A percentile compares a stretch with the other conserved stretches of the same genome.
These are phyloP conservation scores for Paratilapia polleni DNA, from an alignment of 2,113 vertebrate species.

Conservation along the genomic window DNA sequence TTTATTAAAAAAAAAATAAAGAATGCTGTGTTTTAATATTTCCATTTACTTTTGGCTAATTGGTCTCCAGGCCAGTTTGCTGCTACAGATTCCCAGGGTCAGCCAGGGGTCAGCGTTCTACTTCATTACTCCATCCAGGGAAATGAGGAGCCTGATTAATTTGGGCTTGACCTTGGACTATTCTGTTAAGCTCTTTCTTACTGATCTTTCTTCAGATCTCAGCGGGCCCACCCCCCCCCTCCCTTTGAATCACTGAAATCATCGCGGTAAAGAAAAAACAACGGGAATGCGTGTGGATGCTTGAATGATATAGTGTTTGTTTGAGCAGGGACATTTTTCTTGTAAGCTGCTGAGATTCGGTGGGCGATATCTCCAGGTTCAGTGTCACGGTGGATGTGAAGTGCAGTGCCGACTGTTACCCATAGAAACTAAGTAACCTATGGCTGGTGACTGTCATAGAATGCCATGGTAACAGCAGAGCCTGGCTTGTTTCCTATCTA, in stretches of 20 bases:
- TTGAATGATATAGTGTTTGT: background rate
- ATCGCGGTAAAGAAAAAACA: background rate
- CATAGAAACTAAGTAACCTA: slow-evolving; percentile 68
- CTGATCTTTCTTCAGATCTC: slow-evolving; percentile 49
- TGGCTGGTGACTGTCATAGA: slow-evolving; percentile 58
- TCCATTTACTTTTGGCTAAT: slow-evolving; percentile 60
- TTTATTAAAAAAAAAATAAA: slow-evolving; percentile 58
- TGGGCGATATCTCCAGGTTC: slow-evolving; percentile 9
- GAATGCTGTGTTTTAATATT: slow-evolving; percentile 48
- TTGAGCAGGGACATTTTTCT: background rate
- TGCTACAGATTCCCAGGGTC: slow-evolving; percentile 61
- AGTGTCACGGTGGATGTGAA: slow-evolving; percentile 33
- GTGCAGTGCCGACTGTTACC: slow-evolving; percentile 44
- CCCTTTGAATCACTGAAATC: slow-evolving; percentile 20
- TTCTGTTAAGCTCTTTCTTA: slow-evolving; percentile 47
- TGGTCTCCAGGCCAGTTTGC: slow-evolving; percentile 57
- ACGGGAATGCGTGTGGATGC: background rate
- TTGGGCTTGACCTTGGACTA: slow-evolving; percentile 71
- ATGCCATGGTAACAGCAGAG: slow-evolving; percentile 70
- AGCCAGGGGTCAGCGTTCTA: slow-evolving; percentile 60
- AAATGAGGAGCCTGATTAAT: slow-evolving; percentile 72
- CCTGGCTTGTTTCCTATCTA: slow-evolving; percentile 42
- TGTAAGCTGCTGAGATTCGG: background rate
- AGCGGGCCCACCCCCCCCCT: slow-evolving; percentile 1
- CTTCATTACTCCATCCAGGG: slow-evolving; percentile 72